These are phyloP conservation scores for Lophotriccus pileatus DNA, from an alignment of 2,797 vertebrate species.

Conservation along the genomic window DNA sequence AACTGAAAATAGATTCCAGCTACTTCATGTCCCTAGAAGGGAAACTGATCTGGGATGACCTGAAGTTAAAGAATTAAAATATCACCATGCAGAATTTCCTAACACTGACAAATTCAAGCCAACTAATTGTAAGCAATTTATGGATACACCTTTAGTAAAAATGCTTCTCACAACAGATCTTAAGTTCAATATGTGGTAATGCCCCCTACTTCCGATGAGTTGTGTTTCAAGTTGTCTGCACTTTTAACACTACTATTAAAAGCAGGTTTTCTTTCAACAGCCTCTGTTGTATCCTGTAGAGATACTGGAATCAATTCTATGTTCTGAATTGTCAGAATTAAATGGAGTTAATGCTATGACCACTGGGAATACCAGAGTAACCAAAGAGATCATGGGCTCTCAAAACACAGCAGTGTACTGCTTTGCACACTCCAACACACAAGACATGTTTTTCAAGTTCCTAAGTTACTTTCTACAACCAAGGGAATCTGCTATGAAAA, in stretches of 20 bases:
- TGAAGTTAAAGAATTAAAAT: background rate
- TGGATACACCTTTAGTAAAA: background rate
- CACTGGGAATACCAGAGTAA: background rate
- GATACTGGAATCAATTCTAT: background rate
- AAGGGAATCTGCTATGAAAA: background rate
- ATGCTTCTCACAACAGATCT: background rate
- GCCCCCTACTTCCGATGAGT: background rate
- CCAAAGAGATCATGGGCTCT: background rate
- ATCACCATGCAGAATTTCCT: background rate
- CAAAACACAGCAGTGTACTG: background rate
- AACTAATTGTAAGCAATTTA: background rate
- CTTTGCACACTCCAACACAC: background rate
- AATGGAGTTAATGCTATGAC: background rate
- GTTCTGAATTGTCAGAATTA: background rate
- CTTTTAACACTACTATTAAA: background rate
- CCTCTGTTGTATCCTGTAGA: background rate
- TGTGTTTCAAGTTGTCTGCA: background rate
- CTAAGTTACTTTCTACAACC: background rate
- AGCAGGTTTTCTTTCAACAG: background rate
- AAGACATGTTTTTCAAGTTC: background rate
- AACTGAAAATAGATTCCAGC: background rate
- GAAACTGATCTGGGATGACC: background rate
- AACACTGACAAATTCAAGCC: background rate
- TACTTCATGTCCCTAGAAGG: background rate
- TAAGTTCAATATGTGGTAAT: rapidly evolving